phyloP scores from a whole-genome alignment of 1,140 invertebrate genomes.

The Parapsyche elsis region DNA sequence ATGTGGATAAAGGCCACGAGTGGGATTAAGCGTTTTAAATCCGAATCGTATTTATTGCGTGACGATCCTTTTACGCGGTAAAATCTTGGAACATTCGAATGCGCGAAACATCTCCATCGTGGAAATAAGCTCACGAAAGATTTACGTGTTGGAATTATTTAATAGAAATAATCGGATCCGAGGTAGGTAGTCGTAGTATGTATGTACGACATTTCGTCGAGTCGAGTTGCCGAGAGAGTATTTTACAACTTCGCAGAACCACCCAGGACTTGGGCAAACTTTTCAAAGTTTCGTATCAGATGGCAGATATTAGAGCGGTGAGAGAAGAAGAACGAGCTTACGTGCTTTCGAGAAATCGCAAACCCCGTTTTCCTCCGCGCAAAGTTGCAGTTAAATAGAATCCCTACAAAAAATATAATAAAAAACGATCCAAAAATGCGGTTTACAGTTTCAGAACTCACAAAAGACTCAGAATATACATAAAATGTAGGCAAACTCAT shows the following conservation, averaged over 20 bases:
- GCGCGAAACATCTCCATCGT: not conserved
- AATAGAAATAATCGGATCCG: conserved; percentile 5
- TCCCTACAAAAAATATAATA: not conserved
- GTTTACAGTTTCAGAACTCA: not conserved
- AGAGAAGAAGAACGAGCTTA: not conserved
- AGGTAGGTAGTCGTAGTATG: not conserved
- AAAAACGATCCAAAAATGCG: not conserved
- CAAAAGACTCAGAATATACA: not conserved
- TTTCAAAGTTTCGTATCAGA: conserved; percentile 15
- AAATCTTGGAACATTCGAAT: not conserved
- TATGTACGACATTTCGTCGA: conserved; percentile 2
- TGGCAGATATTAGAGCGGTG: conserved; percentile 21
- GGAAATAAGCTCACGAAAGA: not conserved
- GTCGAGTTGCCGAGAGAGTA: conserved; percentile 29
- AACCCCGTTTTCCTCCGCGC: not conserved
- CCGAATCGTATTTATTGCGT: not conserved
- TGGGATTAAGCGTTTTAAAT: not conserved
- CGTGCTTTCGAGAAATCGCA: conserved; percentile 13
- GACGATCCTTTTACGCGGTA: not conserved
- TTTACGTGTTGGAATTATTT: conserved; percentile 28
- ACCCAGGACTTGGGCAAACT: not conserved
- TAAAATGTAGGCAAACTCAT: not conserved
- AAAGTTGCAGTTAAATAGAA: conserved; percentile 16
- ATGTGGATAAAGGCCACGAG: not conserved
- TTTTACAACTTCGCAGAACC: conserved; percentile 22